Conservation (phyloP, 2,888 invertebrate species). For the Dione vanillae region DNA sequence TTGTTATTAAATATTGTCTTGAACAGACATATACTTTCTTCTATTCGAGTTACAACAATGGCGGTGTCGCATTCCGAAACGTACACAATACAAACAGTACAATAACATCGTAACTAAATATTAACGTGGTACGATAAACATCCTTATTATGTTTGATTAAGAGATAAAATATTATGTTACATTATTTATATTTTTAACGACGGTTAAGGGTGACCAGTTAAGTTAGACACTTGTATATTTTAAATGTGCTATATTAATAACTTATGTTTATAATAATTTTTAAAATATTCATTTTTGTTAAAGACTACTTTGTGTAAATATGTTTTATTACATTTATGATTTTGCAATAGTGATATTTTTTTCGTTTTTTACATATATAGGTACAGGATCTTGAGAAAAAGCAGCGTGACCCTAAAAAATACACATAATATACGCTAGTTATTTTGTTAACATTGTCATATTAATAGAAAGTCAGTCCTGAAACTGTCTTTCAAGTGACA, state of each 20-base stretch:
- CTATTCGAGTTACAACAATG: constrained; percentile 60
- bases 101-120: constrained; percentile 58
- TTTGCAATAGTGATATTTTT: no score
- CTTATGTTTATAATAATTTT: no score
- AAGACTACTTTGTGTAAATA: no score
- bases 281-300: no score
- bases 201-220: not conserved
- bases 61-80: constrained; percentile 64
- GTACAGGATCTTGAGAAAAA: no score
- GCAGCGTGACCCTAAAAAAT: no score
- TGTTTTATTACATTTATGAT: no score
- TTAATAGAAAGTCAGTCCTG: no score
- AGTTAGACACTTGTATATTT: constrained; percentile 17
- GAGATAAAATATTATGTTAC: constrained; percentile 48
- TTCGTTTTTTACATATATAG: no score
- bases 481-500: no score
- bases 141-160: constrained; percentile 52
- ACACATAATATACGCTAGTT: no score
- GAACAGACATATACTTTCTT: constrained; percentile 42
- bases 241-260: not conserved
- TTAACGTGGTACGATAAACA: constrained; percentile 57
- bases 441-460: no score
- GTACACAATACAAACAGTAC: constrained; percentile 65
- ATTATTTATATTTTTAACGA: constrained; percentile 33
- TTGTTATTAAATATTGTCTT: constrained; percentile 27